Base-by-base conservation (phyloP, 2,888 invertebrate genomes). In the Caenorhabditis afra region DNA sequence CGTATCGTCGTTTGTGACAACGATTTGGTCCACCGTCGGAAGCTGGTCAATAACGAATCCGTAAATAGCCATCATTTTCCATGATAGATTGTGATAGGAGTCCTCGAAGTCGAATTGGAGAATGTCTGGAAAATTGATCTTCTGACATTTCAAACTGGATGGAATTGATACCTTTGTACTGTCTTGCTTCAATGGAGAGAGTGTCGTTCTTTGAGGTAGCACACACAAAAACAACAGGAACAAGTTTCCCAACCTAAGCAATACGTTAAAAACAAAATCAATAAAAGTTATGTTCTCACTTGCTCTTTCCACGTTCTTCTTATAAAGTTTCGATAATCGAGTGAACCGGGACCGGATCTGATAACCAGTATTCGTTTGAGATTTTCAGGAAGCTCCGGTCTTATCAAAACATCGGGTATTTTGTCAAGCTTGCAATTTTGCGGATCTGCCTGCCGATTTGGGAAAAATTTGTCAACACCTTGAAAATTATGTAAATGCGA, bases 61-160 rank as follows among this genome's bases (percentile, higher is more conserved):
- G 61, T 90, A 89, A 37, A 87, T 89, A 3, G 86, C 80, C 85
- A 88, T 90, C 89, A 89, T 89, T 75, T 89, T 89, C 81, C 86
- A 82, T n/a, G 87, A 87, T 14, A 89, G 76, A 59, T 87, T 87
- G 35, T 85, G 85, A 59, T 89, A 89, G 0, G 89, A 88, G 68
- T 89, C 89, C 53, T 86, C 82, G 57, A 90, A 89, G 74, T 89
- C 86, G 59, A 90, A 84, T 62, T 87, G 87, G 5, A 89, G 81
- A 58, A 89, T 88, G 70, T 89, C 89, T 68, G 67, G 68, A 52
- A 29, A 39, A 57, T 45, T n/a, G 5, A 50, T 44, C 14, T 37
- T 35, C 16, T 45, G 45, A 18, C 29, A 5, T 29, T 50, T 16
- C 4, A 29, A 29, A 29, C 2, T 29, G 18, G 23, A 50, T 18